phyloP scores from a whole-genome alignment of 2,113 vertebrate genomes.

The Centropus unirufus region DNA sequence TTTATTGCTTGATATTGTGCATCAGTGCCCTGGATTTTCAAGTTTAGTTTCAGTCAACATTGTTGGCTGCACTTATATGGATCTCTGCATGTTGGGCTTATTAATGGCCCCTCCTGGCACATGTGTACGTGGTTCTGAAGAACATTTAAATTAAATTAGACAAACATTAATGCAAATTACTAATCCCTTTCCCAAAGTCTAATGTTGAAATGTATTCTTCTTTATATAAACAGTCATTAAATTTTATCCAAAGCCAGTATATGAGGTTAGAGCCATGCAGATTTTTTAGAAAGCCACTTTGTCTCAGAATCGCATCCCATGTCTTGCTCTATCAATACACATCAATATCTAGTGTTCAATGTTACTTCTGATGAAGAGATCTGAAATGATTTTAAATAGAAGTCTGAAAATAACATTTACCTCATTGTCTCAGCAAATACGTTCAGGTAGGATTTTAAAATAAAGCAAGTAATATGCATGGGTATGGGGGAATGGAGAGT shows the following conservation, averaged over 20 bases:
- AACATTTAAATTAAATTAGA: constrained; percentile 81
- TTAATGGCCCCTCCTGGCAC: constrained; percentile 75
- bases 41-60: constrained; percentile 84
- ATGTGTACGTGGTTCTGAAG: constrained; percentile 75
- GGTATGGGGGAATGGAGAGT: neutral
- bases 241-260: constrained; percentile 63
- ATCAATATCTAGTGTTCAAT: neutral
- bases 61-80: constrained; percentile 77
- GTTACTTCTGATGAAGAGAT: neutral
- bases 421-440: neutral
- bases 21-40: constrained; percentile 82
- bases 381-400: neutral
- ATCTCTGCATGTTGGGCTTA: constrained; percentile 81
- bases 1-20: constrained; percentile 86
- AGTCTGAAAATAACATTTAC: neutral
- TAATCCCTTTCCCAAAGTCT: constrained; percentile 80
- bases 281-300: constrained; percentile 12
- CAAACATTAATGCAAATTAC: constrained; percentile 75
- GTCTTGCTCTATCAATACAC: neutral
- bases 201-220: constrained; percentile 72
- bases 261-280: constrained; percentile 38
- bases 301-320: neutral
- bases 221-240: constrained; percentile 73
- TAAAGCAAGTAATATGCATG: neutral
- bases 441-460: constrained; percentile 15